Percentiles rank a stretch among this genome's conserved stretches.
phyloP scores from a whole-genome alignment of 92 coral and sea anemone genomes.

The Porites rus region DNA sequence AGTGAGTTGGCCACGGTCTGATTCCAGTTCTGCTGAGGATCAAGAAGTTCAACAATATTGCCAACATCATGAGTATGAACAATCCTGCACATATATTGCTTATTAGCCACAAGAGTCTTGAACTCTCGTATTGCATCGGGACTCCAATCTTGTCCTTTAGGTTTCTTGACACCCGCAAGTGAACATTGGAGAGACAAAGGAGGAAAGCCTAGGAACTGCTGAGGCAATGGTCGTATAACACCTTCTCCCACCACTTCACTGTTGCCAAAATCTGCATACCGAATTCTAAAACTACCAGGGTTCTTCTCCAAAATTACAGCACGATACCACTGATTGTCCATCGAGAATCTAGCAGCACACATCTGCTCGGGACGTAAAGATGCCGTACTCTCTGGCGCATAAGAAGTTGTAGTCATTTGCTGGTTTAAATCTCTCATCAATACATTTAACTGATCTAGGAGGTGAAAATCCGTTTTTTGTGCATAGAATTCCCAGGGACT shows the following conservation, averaged over 20 bases:
- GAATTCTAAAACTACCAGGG: constrained; percentile 59
- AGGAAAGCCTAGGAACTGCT: constrained; percentile 59
- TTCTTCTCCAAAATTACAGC: constrained; percentile 60
- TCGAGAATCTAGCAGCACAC: constrained; percentile 70
- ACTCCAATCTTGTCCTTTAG: constrained; percentile 53
- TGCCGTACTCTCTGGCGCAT: neutral
- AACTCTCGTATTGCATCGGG: constrained; percentile 59
- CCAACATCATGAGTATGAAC: constrained; percentile 30
- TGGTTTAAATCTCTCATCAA: constrained; percentile 70
- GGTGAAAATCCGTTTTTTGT: constrained; percentile 69
- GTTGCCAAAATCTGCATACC: constrained; percentile 87
- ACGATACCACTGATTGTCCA: constrained; percentile 84
- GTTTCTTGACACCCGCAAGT: constrained; percentile 72
- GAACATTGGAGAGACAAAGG: constrained; percentile 76
- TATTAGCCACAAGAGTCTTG: constrained; percentile 56
- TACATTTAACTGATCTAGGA: constrained; percentile 52
- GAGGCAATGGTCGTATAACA: constrained; percentile 52
- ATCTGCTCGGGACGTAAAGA: constrained; percentile 3
- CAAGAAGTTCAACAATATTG: constrained; percentile 61
- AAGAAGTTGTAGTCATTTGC: constrained; percentile 11
- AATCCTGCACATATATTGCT: constrained; percentile 24
- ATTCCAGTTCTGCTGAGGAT: constrained; percentile 10
- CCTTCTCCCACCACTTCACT: constrained; percentile 61
- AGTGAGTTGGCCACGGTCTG: constrained; percentile 41
- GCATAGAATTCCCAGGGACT: constrained; percentile 75